Evolutionary conservation across 92 coral and sea anemone species (phyloP).

Genomic region (Anthopleura xanthogrammica): DNA sequence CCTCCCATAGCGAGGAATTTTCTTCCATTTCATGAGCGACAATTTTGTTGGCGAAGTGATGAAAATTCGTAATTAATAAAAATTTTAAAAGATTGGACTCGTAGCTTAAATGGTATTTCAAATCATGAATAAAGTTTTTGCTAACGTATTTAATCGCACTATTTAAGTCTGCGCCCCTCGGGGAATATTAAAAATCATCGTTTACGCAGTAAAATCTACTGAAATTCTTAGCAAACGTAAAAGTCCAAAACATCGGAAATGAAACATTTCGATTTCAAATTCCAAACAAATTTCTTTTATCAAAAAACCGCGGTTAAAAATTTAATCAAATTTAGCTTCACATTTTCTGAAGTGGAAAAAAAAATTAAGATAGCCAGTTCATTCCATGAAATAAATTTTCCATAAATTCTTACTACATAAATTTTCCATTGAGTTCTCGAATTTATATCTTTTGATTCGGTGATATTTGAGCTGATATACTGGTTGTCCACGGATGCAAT

Average conservation of each 20-base stretch:
- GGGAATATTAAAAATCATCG: conserved; percentile 3
- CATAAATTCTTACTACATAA: not conserved
- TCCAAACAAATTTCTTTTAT: conserved; percentile 65
- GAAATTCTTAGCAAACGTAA: not conserved
- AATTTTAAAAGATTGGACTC: conserved; percentile 39
- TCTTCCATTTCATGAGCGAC: conserved; percentile 36
- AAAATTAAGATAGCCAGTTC: not conserved
- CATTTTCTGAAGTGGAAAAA: not conserved
- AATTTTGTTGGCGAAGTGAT: conserved; percentile 9
- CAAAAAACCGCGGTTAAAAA: conserved; percentile 23
- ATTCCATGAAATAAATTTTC: not conserved
- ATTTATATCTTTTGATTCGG: not conserved
- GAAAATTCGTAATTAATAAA: conserved; percentile 36
- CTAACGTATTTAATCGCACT: conserved; percentile 2
- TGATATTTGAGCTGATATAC: conserved; percentile 13
- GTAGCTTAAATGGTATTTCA: not conserved
- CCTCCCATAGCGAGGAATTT: conserved; percentile 43
- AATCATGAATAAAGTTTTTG: not conserved
- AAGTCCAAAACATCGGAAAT: conserved; percentile 30
- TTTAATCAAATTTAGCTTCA: conserved; percentile 7
- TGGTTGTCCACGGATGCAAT: conserved; percentile 6
- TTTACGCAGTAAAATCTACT: conserved; percentile 18
- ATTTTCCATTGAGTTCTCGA: not conserved
- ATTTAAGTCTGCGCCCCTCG: not conserved
- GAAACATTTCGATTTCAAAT: conserved; percentile 52